Evolutionary conservation across 2,888 invertebrate genomes (phyloP).

Genomic region (Trichopria drosophilae): DNA sequence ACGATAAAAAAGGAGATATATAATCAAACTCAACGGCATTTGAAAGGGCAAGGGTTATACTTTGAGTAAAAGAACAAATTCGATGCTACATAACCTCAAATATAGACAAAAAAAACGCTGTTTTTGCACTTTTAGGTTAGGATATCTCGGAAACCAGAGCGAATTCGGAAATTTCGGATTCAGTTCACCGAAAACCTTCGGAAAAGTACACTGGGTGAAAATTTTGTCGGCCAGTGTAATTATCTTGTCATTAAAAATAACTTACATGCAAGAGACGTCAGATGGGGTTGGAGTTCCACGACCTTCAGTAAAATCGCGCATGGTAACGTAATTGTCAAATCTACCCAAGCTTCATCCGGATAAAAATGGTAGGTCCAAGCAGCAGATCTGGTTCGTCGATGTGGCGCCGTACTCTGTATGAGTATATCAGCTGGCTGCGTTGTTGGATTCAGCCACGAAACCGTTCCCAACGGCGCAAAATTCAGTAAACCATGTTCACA

Average conservation of each 20-base stretch:
- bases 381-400: conserved; percentile 82
- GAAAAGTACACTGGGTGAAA: too few relatives aligned
- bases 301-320: conserved; percentile 86
- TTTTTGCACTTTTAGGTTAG: too few relatives aligned
- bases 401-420: conserved; percentile 79
- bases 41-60: too few relatives aligned
- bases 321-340: conserved; percentile 82
- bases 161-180: too few relatives aligned
- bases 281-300: conserved; percentile 84
- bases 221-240: too few relatives aligned
- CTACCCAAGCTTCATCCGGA: conserved; percentile 85
- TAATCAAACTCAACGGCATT: too few relatives aligned
- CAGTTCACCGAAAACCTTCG: too few relatives aligned
- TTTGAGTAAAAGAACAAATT: too few relatives aligned
- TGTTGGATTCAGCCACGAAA: conserved; percentile 79
- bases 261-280: conserved; percentile 77
- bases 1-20: too few relatives aligned
- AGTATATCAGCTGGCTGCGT: conserved; percentile 88
- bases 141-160: too few relatives aligned
- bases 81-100: too few relatives aligned
- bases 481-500: conserved; percentile 77
- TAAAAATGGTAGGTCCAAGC: conserved; percentile 98
- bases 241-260: conserved; percentile 38
- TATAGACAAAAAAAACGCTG: too few relatives aligned
- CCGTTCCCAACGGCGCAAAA: conserved; percentile 84